A percentile compares a stretch with the other conserved stretches of the same genome.
Conservation (phyloP, 2,888 invertebrate genomes). For the Gandaritis pyraliata region DNA sequence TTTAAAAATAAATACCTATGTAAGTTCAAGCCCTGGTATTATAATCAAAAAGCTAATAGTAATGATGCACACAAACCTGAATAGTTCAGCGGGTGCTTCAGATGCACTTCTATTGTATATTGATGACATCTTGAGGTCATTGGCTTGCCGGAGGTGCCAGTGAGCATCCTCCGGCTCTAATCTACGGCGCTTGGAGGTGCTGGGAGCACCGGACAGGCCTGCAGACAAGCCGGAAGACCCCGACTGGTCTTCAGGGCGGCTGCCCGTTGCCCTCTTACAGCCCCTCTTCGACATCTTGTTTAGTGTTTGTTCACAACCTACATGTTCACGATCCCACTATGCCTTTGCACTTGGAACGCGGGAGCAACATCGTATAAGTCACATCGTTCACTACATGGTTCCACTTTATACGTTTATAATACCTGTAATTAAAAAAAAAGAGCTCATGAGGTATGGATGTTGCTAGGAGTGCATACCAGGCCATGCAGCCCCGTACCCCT, state of each 20-base stretch:
- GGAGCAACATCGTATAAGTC: slow-evolving; percentile 80
- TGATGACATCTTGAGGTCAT: slow-evolving; percentile 94
- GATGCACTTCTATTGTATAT: slow-evolving; percentile 93
- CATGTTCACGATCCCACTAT: slow-evolving; percentile 77
- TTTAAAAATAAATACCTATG: background rate
- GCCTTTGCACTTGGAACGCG: slow-evolving; percentile 80
- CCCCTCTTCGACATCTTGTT: slow-evolving; percentile 79
- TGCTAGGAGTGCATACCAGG: background rate
- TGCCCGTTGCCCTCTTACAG: slow-evolving; percentile 75
- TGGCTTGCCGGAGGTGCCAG: slow-evolving; percentile 93
- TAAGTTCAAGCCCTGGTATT: background rate
- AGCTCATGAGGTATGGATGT: background rate
- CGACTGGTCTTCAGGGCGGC: slow-evolving; percentile 69
- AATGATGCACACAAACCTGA: slow-evolving; percentile 81
- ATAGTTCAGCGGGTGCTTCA: slow-evolving; percentile 93
- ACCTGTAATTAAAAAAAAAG: slow-evolving; percentile 61
- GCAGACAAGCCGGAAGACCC: slow-evolving; percentile 29
- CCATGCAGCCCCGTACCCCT: background rate
- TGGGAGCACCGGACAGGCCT: slow-evolving; percentile 44
- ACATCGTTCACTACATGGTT: slow-evolving; percentile 78
- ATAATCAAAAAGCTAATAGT: background rate
- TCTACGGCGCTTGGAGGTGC: slow-evolving; percentile 76
- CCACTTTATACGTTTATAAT: slow-evolving; percentile 67
- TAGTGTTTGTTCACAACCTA: slow-evolving; percentile 69
- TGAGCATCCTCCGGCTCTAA: slow-evolving; percentile 77